Evolutionary conservation across 2,888 invertebrate species (phyloP), one percentile per base, ranked within the genome.

Genomic region (Dynastes tityus): DNA sequence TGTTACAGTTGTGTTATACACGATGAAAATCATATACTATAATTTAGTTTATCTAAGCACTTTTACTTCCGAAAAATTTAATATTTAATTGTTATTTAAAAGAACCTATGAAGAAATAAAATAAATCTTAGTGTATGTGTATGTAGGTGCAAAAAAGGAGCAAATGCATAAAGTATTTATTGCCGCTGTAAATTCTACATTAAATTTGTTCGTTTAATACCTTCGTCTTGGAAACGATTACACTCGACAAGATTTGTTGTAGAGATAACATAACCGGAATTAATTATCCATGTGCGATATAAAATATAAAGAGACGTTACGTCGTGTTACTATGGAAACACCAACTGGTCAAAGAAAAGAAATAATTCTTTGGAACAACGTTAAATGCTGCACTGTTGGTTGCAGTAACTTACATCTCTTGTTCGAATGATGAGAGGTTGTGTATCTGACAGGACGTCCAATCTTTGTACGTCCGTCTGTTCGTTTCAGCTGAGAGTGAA

Each of bases 361-460:
- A 73, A 40, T 61, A 73, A 73, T 58, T 27, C 61, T 40, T 61
- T 3, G 61, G 58, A 73, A 58, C 32, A 37, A 73, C n/a, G 32
- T 16, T 22, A 11, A 73, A 45, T 9, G 40, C 58, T 11, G 22
- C 73, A 58, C 45, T 73, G 53, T 73, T 73, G 61, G 58, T 40
- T 73, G 58, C 61, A 73, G 73, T 40, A 61, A 27, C 40, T 61
- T 40, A 16, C 73, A 73, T 45, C 13, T 65, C 51, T 2, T 49
- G n/a, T n/a, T 16, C 67, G 13, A 22, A 40, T 29, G 71, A 71
- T 22, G 71, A 13, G 58, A 73, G 32, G 32, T 77, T 70, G 77
- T 77, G 77, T 61, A 70, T 61, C 70, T 77, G 77, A 77, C 77
- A 77, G 77, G n/a, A 16, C 61, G 61, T 61, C 70, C 58, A 70